Evolutionary conservation across 2,113 vertebrate species (phyloP).

Genomic region (Sinosuthora webbiana): DNA sequence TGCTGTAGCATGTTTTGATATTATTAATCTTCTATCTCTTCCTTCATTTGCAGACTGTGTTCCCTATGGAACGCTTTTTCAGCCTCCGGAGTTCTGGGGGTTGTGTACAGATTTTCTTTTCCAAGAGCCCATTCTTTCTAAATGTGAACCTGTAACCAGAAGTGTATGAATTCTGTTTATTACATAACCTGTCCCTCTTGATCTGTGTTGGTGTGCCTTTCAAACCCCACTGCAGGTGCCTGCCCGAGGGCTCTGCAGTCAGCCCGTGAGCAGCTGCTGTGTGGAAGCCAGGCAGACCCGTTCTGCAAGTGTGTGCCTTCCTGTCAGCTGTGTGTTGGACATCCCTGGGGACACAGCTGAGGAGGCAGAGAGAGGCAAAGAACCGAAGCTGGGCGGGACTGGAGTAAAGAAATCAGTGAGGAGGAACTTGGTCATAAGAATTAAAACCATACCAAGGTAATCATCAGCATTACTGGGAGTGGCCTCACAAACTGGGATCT

Average conservation of each 20-base stretch:
- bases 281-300: conserved; percentile 12
- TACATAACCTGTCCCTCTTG: background rate
- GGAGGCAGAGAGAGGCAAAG: background rate
- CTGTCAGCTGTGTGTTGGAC: background rate
- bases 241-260: background rate
- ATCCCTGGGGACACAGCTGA: background rate
- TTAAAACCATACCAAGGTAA: background rate
- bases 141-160: fast-evolving
- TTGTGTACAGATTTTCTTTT: background rate
- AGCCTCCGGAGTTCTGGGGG: background rate
- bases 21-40: background rate
- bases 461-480: background rate
- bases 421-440: background rate
- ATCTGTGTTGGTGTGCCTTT: background rate
- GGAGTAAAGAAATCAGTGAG: background rate
- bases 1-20: background rate
- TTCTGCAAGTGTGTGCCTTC: background rate
- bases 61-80: background rate
- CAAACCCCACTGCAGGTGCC: background rate
- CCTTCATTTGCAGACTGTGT: background rate
- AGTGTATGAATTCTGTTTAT: background rate
- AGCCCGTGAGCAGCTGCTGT: background rate
- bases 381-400: background rate
- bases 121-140: background rate
- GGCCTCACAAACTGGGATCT: background rate